These are phyloP conservation scores for Polymixis flavicincta DNA, from an alignment of 2,888 invertebrate genomes.

Conservation along the genomic window DNA sequence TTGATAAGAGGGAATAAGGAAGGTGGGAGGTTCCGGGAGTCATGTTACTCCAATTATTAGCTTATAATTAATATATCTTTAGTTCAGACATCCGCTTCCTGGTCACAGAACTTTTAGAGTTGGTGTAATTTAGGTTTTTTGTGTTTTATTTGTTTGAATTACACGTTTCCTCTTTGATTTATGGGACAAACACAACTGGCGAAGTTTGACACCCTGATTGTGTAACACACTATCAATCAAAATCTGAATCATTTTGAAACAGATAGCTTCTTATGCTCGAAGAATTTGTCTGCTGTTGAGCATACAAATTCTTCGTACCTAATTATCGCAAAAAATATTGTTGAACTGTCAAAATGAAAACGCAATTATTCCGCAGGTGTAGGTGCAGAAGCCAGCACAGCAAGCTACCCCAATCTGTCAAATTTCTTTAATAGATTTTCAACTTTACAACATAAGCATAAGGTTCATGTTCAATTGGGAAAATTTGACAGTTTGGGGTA, in stretches of 20 bases:
- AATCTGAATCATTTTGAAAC: neutral
- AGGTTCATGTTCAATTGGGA: too few relatives aligned
- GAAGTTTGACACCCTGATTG: neutral
- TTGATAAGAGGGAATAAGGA: slow-evolving; percentile 44
- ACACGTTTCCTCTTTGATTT: neutral
- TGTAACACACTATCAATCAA: neutral
- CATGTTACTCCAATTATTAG: slow-evolving; percentile 18
- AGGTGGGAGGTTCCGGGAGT: slow-evolving; percentile 41
- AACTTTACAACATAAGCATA: too few relatives aligned
- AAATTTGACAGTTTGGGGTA: too few relatives aligned
- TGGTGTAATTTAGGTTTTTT: neutral
- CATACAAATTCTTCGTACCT: too few relatives aligned
- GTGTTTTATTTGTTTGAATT: neutral
- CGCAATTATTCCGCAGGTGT: too few relatives aligned
- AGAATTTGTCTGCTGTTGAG: too few relatives aligned
- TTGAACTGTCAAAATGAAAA: too few relatives aligned
- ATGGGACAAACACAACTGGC: neutral
- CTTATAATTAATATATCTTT: neutral
- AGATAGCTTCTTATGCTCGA: too few relatives aligned
- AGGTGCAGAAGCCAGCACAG: too few relatives aligned
- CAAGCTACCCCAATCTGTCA: too few relatives aligned
- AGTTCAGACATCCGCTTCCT: slow-evolving; percentile 20
- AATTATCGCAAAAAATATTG: too few relatives aligned
- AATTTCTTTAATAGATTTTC: too few relatives aligned
- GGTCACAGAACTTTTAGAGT: neutral